A percentile compares a stretch with the other conserved stretches of the same genome.
Conservation (phyloP, 2,113 vertebrate species). For the Oryzias woworae region DNA sequence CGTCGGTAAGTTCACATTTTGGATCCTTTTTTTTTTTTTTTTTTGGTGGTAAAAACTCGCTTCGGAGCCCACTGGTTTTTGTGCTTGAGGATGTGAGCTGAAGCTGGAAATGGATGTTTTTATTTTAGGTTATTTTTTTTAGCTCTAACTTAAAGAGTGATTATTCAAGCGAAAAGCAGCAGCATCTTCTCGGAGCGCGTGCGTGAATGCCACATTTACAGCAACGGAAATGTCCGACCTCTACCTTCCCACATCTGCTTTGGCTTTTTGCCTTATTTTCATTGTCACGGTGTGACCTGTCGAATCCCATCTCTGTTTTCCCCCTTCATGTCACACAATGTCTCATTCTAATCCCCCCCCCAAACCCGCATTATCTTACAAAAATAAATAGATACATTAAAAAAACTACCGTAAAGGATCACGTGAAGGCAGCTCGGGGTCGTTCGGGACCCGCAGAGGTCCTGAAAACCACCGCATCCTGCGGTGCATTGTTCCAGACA, state of each 20-base stretch:
- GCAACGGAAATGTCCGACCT: no score
- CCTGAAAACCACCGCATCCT: slow-evolving; percentile 34
- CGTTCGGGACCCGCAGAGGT: slow-evolving; percentile 15
- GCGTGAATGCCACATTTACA: no score
- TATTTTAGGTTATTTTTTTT: neutral
- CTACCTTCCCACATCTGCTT: slow-evolving; percentile 10
- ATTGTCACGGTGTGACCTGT: slow-evolving; percentile 21
- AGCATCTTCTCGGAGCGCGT: no score
- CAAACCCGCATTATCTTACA: neutral
- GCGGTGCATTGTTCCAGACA: slow-evolving; percentile 65
- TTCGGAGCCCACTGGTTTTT: slow-evolving; percentile 2
- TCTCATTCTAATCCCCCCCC: slow-evolving; percentile 1
- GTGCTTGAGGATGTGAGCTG: slow-evolving; percentile 12
- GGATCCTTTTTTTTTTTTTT: slow-evolving; percentile 24
- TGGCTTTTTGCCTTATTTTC: slow-evolving; percentile 28
- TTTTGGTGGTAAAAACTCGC: slow-evolving; percentile 30
- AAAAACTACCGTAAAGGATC: neutral
- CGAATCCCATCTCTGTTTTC: no score
- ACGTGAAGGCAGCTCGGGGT: slow-evolving; percentile 1
- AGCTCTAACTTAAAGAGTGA: no score
- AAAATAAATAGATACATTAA: neutral
- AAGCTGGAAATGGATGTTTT: neutral
- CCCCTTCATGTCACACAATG: no score
- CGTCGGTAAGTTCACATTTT: slow-evolving; percentile 86
- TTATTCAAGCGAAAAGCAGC: no score